Conservation (phyloP, 2,113 vertebrate species). For the Nothoprocta pentlandii region DNA sequence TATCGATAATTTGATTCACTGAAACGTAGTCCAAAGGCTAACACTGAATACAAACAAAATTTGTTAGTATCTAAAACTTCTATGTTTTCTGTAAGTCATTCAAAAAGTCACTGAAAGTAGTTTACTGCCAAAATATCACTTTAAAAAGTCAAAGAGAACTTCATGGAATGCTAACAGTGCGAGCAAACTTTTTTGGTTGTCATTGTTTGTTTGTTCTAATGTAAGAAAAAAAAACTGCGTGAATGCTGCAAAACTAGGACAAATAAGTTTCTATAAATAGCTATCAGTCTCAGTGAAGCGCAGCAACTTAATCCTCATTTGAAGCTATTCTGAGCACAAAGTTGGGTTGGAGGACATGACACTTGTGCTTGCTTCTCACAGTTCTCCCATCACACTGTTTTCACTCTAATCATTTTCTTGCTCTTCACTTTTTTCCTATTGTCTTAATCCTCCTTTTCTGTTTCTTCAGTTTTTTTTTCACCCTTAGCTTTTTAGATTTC, state of each 20-base stretch:
- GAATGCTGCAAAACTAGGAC: slow-evolving; percentile 61
- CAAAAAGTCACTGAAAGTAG: background rate
- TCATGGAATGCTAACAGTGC: background rate
- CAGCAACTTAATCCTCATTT: slow-evolving; percentile 59
- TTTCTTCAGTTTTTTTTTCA: background rate
- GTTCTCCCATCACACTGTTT: slow-evolving; percentile 15
- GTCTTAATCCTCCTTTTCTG: background rate
- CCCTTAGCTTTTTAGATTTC: slow-evolving; percentile 1
- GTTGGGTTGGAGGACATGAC: slow-evolving; percentile 54
- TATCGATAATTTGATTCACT: background rate
- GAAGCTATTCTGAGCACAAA: slow-evolving; percentile 64
- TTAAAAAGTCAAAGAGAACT: background rate
- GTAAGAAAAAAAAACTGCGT: slow-evolving; percentile 19
- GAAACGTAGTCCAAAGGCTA: background rate
- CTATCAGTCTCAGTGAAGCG: slow-evolving; percentile 44
- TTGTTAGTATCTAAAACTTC: background rate
- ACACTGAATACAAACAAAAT: background rate
- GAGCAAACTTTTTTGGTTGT: slow-evolving; percentile 12
- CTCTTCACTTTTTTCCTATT: background rate
- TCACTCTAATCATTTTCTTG: background rate
- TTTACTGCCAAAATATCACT: background rate
- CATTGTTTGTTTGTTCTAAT: slow-evolving; percentile 53
- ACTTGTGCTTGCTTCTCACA: slow-evolving; percentile 14
- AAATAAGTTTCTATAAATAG: slow-evolving; percentile 65
- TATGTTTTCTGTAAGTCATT: background rate